Percentiles rank a stretch among this genome's conserved stretches.
Conservation (phyloP, 1,140 invertebrate genomes). For the Sitophilus oryzae region DNA sequence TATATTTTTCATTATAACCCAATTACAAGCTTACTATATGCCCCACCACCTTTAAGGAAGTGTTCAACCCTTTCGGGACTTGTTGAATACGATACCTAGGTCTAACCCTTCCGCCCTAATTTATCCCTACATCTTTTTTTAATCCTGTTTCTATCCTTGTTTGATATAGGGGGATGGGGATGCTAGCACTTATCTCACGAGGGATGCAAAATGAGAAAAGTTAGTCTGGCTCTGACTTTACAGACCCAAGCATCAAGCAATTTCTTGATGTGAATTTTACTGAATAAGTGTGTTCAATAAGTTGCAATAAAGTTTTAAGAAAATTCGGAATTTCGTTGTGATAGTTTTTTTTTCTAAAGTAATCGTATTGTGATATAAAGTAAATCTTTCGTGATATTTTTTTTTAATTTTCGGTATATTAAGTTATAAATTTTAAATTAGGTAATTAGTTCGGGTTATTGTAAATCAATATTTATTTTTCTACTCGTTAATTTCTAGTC, state of each 20-base stretch:
- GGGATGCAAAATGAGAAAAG: no score
- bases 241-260: constrained; percentile 17
- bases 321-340: background rate
- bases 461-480: background rate
- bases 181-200: constrained; percentile 5
- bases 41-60: no score
- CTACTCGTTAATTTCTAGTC: background rate
- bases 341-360: background rate
- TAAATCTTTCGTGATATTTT: constrained; percentile 14
- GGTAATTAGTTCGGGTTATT: background rate
- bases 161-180: background rate
- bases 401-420: no score
- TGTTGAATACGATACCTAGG: no score
- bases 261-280: constrained; percentile 3
- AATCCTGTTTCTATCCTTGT: no score
- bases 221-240: constrained; percentile 28
- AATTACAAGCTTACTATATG: no score
- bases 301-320: constrained; percentile 7
- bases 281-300: no score
- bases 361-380: constrained; percentile 22
- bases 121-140: no score
- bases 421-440: no score
- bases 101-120: no score
- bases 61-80: no score
- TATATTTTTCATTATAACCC: no score